A percentile compares a stretch with the other conserved stretches of the same genome.
Conservation (phyloP, 2,888 invertebrate genomes). For the Lampropteryx suffumata region DNA sequence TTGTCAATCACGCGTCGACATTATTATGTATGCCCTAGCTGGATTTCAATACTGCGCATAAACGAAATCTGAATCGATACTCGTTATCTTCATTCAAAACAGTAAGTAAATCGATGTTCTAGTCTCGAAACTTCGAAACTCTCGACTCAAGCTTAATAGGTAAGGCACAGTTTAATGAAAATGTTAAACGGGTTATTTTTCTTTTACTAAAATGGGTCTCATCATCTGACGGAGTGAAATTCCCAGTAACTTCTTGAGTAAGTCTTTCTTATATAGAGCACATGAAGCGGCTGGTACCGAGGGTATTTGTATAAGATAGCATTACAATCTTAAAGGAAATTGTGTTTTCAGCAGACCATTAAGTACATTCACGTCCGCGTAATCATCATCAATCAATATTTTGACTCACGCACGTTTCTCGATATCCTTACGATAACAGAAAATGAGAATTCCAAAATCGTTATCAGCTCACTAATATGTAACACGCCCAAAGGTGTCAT, state of each 20-base stretch:
- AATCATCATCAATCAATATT: conserved; percentile 15
- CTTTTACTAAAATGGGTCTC: no score
- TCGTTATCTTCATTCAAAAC: no score
- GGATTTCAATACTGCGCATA: no score
- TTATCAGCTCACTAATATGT: neutral
- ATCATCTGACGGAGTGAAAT: neutral
- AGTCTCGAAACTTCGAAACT: no score
- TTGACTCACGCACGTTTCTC: neutral
- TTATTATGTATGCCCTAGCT: no score
- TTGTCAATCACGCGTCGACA: no score
- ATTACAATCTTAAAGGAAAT: neutral
- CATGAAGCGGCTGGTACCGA: neutral
- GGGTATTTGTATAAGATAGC: neutral
- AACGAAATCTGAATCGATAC: no score
- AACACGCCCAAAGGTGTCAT: neutral
- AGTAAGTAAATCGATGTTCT: no score
- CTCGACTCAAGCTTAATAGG: no score
- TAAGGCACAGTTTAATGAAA: no score
- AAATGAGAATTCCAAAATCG: conserved; percentile 7
- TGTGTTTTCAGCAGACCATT: neutral
- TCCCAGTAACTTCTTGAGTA: neutral
- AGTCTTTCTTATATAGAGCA: neutral
- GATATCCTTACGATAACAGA: conserved; percentile 12
- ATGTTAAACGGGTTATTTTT: no score
- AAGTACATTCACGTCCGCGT: neutral